phyloP scores from a whole-genome alignment of 1,140 invertebrate species.

The Formica selysi region DNA sequence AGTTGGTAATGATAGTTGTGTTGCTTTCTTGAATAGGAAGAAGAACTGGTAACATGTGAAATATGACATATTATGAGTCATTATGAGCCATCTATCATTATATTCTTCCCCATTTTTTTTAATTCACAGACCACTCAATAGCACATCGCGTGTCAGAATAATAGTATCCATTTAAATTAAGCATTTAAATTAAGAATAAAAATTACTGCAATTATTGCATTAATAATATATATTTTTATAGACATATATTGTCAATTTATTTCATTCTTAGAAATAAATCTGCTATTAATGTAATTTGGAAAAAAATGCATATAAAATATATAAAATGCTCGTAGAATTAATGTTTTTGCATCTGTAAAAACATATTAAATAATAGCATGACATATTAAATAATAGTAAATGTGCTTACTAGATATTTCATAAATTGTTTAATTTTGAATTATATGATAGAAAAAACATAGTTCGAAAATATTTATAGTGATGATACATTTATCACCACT shows the following conservation, averaged over 20 bases:
- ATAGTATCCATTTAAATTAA: not conserved
- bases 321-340: no score
- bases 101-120: slow-evolving; percentile 43
- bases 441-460: not conserved
- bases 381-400: not conserved
- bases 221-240: not conserved
- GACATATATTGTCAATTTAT: slow-evolving; percentile 23
- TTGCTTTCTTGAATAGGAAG: slow-evolving; percentile 68
- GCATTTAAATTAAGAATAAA: slow-evolving; percentile 14
- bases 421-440: not conserved
- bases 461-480: not conserved
- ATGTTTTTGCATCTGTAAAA: not conserved
- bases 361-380: slow-evolving; percentile 2
- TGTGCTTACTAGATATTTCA: not conserved
- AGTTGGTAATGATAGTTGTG: slow-evolving; percentile 74
- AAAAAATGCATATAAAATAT: not conserved
- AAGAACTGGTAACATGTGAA: slow-evolving; percentile 68
- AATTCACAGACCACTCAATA: slow-evolving; percentile 10
- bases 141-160: slow-evolving; percentile 28
- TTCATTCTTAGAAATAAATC: slow-evolving; percentile 13
- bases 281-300: not conserved
- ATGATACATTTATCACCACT: no score
- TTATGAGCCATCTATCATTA: slow-evolving; percentile 58
- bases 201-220: not conserved
- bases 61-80: slow-evolving; percentile 64